These are phyloP conservation scores for Ochlodes sylvanus DNA, from an alignment of 2,888 invertebrate genomes.

Conservation along the genomic window DNA sequence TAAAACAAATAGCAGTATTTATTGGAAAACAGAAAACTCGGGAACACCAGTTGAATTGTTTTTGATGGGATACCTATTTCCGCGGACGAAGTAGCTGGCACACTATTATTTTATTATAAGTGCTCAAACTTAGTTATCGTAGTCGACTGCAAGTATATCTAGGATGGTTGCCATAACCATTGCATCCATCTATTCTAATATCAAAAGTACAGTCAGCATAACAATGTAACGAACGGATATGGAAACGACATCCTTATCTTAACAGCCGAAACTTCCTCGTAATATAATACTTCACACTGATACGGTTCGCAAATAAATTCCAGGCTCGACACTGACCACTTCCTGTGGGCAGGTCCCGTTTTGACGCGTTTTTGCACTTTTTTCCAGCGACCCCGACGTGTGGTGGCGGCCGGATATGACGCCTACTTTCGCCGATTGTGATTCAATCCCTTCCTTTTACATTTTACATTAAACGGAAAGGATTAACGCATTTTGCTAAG, in stretches of 20 bases:
- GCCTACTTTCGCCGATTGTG: constrained; percentile 27
- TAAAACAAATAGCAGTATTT: too few species aligned
- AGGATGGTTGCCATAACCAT: background rate
- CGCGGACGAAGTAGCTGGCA: too few species aligned
- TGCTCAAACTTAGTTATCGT: too few species aligned
- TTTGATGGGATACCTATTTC: too few species aligned
- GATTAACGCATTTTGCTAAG: constrained; percentile 2
- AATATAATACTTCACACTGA: constrained; percentile 61
- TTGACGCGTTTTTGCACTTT: constrained; percentile 51
- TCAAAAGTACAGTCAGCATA: constrained; percentile 48
- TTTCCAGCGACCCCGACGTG: constrained; percentile 51
- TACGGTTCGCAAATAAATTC: constrained; percentile 65
- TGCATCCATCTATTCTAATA: background rate
- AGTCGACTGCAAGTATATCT: too few species aligned
- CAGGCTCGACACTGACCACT: constrained; percentile 66
- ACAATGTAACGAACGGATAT: constrained; percentile 53
- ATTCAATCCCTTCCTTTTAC: constrained; percentile 22
- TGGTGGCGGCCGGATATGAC: constrained; percentile 25
- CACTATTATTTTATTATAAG: too few species aligned
- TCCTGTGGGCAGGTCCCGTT: constrained; percentile 51
- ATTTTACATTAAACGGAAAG: constrained; percentile 7
- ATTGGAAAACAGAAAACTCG: too few species aligned
- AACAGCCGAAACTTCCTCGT: constrained; percentile 66
- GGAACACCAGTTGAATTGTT: too few species aligned
- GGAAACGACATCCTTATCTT: constrained; percentile 66